Evolutionary conservation across 2,113 vertebrate species (phyloP), one percentile per base, ranked within the genome.

Genomic region (Rhagologus leucostigma): DNA sequence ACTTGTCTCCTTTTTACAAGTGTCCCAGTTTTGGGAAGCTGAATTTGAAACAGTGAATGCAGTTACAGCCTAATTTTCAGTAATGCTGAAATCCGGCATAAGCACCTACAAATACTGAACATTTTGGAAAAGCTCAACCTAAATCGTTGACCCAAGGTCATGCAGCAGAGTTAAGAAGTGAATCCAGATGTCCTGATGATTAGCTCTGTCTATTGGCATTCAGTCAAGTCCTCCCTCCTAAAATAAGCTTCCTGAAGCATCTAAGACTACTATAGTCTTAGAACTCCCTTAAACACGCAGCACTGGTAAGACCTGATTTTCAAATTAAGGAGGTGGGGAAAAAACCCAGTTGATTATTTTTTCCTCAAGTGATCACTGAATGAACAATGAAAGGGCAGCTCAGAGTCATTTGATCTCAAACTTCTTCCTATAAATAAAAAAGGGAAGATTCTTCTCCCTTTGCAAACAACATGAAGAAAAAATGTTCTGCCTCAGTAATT

Each of bases 161-260:
- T 5, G 4, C 57, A 94, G 88, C 67, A 92, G 73, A 96, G 29
- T 82, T 96, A 94, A 97, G 93, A 90, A 93, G 83, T 90, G 93
- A 96, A 95, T 93, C 90, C 95, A 95, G 93, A 96, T 96, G 92
- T 94, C 94, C 65, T 6, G 19, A 91, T 60, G 86, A 97, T 95
- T 92, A 96, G 88, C 85, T 62, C 55, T 16, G 90, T 94, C 95
- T 96, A 21, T 5, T 96, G 95, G 95, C 95, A 88, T 63, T 86
- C 78, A 85, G 79, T 95, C 95, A 95, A 96, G 71, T 37, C 90
- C 84, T 93, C 44, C 62, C 76, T 96, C 92, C 93, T 95, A 92
- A 94, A 96, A 93, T 86, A 95, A 97, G 83, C 95, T 96, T 91
- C 92, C 90, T 87, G 90, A 87, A 90, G 83, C 84, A 96, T 87